These are phyloP conservation scores for Saccostrea echinata DNA, from an alignment of 1,140 invertebrate genomes.

Conservation along the genomic window DNA sequence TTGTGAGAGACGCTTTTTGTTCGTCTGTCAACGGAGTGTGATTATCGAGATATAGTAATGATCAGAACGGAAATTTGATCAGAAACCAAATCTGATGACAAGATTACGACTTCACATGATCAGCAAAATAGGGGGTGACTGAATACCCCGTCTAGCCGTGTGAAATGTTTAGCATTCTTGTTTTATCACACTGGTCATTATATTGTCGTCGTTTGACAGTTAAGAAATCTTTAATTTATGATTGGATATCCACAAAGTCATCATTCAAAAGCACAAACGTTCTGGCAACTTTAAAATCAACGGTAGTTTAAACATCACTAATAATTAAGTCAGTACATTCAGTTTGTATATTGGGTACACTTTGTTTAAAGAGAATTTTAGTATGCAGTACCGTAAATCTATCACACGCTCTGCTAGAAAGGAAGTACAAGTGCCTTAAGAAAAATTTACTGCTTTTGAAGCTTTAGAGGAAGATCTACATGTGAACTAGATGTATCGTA, in stretches of 20 bases:
- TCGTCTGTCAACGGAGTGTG: constrained; percentile 27
- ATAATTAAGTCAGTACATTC: not conserved
- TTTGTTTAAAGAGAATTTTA: constrained; percentile 15
- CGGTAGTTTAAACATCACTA: constrained; percentile 1
- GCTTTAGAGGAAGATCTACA: not conserved
- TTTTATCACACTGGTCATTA: constrained; percentile 29
- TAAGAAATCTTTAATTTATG: constrained; percentile 23
- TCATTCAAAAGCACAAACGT: constrained; percentile 17
- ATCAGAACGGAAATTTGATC: constrained; percentile 31
- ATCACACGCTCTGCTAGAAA: not conserved
- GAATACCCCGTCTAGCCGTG: constrained; percentile 30
- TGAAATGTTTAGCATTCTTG: constrained; percentile 35
- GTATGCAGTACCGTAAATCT: not conserved
- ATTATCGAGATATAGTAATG: constrained; percentile 37
- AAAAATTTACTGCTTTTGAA: not conserved
- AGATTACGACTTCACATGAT: constrained; percentile 36
- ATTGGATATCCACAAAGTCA: constrained; percentile 23
- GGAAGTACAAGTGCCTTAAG: not conserved
- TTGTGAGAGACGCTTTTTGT: constrained; percentile 8
- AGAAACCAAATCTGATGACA: constrained; percentile 29
- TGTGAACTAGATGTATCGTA: not conserved
- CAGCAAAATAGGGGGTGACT: not conserved
- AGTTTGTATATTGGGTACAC: not conserved
- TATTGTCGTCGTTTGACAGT: constrained; percentile 19
- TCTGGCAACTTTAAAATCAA: constrained; percentile 24